Base-by-base conservation (phyloP, 2,888 invertebrate species). In the Leucania comma region DNA sequence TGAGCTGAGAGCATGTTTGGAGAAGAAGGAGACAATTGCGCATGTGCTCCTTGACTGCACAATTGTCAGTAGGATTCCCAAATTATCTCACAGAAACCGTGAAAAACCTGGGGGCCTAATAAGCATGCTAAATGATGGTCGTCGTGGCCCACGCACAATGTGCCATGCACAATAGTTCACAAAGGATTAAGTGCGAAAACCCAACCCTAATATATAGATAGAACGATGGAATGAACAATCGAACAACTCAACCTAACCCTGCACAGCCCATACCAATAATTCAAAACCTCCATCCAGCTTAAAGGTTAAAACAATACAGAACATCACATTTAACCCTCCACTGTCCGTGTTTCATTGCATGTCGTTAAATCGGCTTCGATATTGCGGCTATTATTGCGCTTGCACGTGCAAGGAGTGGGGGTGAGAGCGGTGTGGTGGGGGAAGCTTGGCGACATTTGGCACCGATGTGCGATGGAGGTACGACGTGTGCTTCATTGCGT, bases 361-460 rank as follows among this genome's bases (percentile, higher is more conserved):
- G 85, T 77, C 85, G 85, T 83, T 83, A 84, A 76, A 81, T 70
- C 81, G 57, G 68, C 61, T 71, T 72, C 78, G 78, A 73, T 76
- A 80, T 85, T 76, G 70, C 72, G 56, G 80, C 72, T 76, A 84
- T 84, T 84, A 85, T 82, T 82, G 85, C 75, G 62, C 68, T 66
- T 82, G 82, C 86, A 82, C 80, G 86, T 79, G 83, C 57, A 78
- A 56, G 80, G 50, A 50, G 63, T 50, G 54, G 77, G 60, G 76
- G 22, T 29, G 42, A 5, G 20, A 9, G 0, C 0, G 48, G 32
- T 62, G 38, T 62, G 38, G 80, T 51, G 75, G 57, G 75, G 68
- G 54, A n/a, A 62, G 59, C 48, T 48, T 20, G 73, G 57, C 68
- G 72, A 73, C 78, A 86, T 84, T 84, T 84, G 86, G 86, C 85